Conservation (phyloP, 2,113 vertebrate genomes). For the Pomatorhinus ruficollis region DNA sequence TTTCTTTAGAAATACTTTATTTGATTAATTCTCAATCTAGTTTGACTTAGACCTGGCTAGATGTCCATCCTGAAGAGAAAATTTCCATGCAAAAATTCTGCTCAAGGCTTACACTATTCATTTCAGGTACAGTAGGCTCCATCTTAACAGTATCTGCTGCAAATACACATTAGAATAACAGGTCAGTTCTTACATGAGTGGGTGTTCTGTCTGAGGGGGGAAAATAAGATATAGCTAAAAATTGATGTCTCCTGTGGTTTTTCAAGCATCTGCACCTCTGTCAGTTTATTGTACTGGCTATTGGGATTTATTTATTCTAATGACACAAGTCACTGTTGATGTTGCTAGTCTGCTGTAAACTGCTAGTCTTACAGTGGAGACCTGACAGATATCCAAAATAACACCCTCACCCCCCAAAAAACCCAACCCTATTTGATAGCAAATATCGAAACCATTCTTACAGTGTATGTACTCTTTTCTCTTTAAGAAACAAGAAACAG, state of each 20-base stretch:
- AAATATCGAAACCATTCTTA: neutral
- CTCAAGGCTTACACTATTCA: neutral
- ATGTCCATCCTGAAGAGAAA: neutral
- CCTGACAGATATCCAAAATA: neutral
- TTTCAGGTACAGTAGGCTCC: neutral
- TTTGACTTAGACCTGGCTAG: neutral
- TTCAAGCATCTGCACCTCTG: neutral
- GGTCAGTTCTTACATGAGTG: neutral
- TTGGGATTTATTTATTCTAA: neutral
- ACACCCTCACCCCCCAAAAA: neutral
- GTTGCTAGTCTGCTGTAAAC: neutral
- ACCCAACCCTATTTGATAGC: neutral
- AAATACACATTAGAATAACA: neutral
- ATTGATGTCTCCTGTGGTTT: neutral
- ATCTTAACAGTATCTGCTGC: neutral
- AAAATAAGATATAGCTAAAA: neutral
- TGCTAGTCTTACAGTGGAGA: neutral
- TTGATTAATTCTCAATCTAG: neutral
- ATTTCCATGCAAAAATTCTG: neutral
- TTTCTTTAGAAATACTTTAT: neutral
- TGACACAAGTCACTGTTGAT: neutral
- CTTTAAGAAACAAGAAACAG: neutral
- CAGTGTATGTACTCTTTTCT: neutral
- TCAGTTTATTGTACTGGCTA: neutral
- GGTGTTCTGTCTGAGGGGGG: neutral